Base-by-base conservation (phyloP, 37 sponge, comb jelly and placozoan species). In the Petrosia ficiformis region DNA sequence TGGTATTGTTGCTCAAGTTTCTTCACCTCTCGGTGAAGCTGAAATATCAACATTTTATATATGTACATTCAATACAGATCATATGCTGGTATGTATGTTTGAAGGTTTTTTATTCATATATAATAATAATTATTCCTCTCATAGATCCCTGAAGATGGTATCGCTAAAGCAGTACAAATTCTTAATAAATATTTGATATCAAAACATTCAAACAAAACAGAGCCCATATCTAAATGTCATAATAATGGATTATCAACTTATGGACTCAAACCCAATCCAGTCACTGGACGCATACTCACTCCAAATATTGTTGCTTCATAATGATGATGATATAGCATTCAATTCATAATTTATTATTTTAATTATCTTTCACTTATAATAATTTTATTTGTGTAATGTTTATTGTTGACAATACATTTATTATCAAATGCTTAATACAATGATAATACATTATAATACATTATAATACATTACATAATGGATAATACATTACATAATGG, bases 1-100 rank as follows among this genome's bases (percentile, higher is more conserved):
- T 73, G 86, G 86, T 1, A 86, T 86, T 38, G 86, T 86, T 33
- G 86, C 86, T 8, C 86, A 86, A 54, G 81, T 86, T 38, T 67
- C 80, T 40, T 69, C 81, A n/a, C 86, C 86, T 35, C 65, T 86
- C 40, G 86, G 81, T 16, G 75, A 75, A 42, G 80, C 86, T 37
- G 81, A 80, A 22, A 86, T 86, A 42, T 86, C 76, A 19, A 79
- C 80, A 2, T 86, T 80, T 65, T 86, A 86, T 42, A 86, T 86
- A 28, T 80, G 81, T 39, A 80, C 86, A 28, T 86, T 60, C 71
- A 59, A 52, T 48, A 86, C 75, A n/a, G 86, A 86, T 39, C 80
- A 86, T 39, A 86, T 81, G 11, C 71, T 86, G 71, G 86, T 86
- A 36, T 79, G 86, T 41, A 19, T 11, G 24, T 30, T 30, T 24